phyloP scores from a whole-genome alignment of 2,888 invertebrate species.

The Dryocosmus kuriphilus region DNA sequence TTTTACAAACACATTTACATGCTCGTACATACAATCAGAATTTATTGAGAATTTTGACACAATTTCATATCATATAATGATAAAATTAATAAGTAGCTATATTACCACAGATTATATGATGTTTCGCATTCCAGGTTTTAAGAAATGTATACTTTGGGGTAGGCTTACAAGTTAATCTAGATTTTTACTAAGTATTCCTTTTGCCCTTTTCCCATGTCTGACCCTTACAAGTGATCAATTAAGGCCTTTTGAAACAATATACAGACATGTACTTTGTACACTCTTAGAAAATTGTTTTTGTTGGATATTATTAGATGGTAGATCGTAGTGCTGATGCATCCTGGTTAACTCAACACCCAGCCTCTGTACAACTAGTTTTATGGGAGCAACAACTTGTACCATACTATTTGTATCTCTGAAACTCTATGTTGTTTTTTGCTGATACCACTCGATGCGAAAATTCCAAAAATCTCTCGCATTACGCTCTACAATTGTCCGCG shows the following conservation, averaged over 20 bases:
- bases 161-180: conserved; percentile 57
- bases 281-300: conserved; percentile 60
- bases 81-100: conserved; percentile 52
- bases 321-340: conserved; percentile 71
- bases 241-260: conserved; percentile 14
- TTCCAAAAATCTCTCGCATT: conserved; percentile 25
- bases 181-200: conserved; percentile 51
- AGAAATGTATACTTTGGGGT: conserved; percentile 74
- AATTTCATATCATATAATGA: neutral
- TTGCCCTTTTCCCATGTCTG: conserved; percentile 30
- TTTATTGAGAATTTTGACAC: neutral
- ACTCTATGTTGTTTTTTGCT: conserved; percentile 20
- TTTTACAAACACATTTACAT: neutral
- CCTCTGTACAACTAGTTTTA: conserved; percentile 64
- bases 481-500: neutral
- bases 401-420: neutral
- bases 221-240: conserved; percentile 2
- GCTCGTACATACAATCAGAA: neutral
- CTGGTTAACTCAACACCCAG: conserved; percentile 74
- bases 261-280: conserved; percentile 47
- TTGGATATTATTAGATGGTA: conserved; percentile 63
- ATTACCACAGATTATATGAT: conserved; percentile 71
- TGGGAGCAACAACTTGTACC: conserved; percentile 80
- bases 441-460: conserved; percentile 40
- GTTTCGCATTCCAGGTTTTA: conserved; percentile 75